Evolutionary conservation across 2,888 invertebrate species (phyloP).

Genomic region (Drosophila paranaensis): DNA sequence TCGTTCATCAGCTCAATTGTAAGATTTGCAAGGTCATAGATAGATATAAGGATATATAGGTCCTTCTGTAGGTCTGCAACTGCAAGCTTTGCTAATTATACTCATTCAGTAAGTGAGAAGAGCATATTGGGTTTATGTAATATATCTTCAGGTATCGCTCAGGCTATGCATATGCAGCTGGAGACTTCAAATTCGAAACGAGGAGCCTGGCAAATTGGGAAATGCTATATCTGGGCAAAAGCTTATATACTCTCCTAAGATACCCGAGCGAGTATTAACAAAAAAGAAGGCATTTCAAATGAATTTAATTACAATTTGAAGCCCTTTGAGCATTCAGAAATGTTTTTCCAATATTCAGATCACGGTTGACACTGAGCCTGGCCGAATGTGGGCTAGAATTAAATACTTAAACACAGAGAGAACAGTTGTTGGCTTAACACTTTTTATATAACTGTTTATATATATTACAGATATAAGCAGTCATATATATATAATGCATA

Average conservation of each 20-base stretch:
- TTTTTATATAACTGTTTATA: neutral
- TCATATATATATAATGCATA: conserved; percentile 1
- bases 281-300: conserved; percentile 1
- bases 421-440: conserved; percentile 11
- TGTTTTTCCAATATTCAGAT: conserved; percentile 5
- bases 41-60: no score
- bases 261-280: neutral
- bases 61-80: no score
- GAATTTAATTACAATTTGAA: conserved; percentile 13
- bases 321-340: conserved; percentile 1
- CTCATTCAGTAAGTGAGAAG: no score
- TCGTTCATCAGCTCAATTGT: neutral
- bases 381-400: conserved; percentile 4
- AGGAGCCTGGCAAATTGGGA: no score
- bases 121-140: no score
- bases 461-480: neutral
- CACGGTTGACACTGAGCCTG: conserved; percentile 4
- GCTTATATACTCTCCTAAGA: neutral
- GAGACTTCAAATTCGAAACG: no score
- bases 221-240: neutral
- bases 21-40: no score
- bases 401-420: neutral
- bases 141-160: no score
- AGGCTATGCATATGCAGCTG: no score
- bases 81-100: neutral